Percentiles rank a stretch among this genome's conserved stretches.
Conservation (phyloP, 2,113 vertebrate genomes). For the Galemys pyrenaicus region DNA sequence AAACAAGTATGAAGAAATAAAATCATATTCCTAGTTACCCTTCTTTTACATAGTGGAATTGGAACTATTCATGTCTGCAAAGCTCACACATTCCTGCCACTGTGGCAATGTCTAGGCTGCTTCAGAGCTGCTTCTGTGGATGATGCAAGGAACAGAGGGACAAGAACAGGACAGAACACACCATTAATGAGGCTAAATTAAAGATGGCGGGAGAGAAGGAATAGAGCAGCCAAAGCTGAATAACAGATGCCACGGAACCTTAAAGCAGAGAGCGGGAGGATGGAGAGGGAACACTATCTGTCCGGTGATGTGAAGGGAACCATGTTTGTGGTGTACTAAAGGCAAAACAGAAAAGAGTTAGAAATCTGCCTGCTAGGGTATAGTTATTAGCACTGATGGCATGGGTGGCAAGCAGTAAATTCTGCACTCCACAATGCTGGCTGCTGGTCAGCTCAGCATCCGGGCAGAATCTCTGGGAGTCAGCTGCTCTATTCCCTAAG, state of each 20-base stretch:
- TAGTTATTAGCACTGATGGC: not conserved
- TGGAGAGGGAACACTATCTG: not conserved
- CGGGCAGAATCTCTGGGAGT: not conserved
- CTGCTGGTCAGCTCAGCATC: not conserved
- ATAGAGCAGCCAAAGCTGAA: not conserved
- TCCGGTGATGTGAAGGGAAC: not conserved
- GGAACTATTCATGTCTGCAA: not conserved
- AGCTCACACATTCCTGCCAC: not conserved
- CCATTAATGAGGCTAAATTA: not conserved
- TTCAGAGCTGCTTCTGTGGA: constrained; percentile 22
- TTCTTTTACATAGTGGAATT: not conserved
- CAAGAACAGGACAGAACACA: not conserved
- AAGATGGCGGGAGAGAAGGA: not conserved
- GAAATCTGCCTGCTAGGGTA: not conserved
- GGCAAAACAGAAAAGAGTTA: not conserved
- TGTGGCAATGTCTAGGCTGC: not conserved
- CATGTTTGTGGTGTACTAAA: not conserved
- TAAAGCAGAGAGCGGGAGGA: not conserved
- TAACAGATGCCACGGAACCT: not conserved
- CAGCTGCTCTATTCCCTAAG: not conserved
- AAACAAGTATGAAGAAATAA: constrained; percentile 35
- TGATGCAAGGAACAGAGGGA: not conserved
- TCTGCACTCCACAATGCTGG: not conserved
- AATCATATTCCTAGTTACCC: not conserved
- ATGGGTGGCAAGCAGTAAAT: not conserved